Evolutionary conservation across 2,888 invertebrate genomes (phyloP), one percentile per base, ranked within the genome.

Genomic region (Cartodere bifasciata): DNA sequence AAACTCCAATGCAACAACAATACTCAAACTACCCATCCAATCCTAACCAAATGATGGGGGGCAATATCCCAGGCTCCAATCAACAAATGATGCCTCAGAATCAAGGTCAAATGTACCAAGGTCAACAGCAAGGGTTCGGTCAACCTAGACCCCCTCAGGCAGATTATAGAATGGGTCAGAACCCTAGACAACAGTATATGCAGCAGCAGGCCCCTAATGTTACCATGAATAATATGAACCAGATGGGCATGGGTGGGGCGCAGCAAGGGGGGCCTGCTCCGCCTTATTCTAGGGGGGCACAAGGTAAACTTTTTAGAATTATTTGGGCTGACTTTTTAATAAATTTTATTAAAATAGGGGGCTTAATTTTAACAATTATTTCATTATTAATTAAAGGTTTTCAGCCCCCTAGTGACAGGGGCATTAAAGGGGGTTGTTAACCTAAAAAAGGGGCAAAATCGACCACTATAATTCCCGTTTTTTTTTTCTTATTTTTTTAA

Each of bases 211-310:
- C 84, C 3, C 85, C 86, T 2, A 87, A 86, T 54, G 86, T 86
- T 2, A 84, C 85, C 1, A 86, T 86, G 86, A 81, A 80, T 34
- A 83, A 82, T 9, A 84, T 85, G 84, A 78, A 76, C 30, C 64
- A 71, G 1, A 77, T 78, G 72, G 75, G 39, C 52, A 63, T 38
- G 56, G 66, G 61, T 62, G 60, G 37, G 2, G 65, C 58, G 3
- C 58, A 58, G 43, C 54, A 56, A 40, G 62, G 58, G 31, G 82
- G 79, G 5, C 78, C 81, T 1, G 82, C 83, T 7, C 82, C 84
- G 2, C 82, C 84, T 0, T 86, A 86, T 59, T 75, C 79, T 4
- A 70, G 84, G 35, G 59, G 52, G 3, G 47, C 46, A 3, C 55
- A 56, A 40, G 49, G 44, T 29, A 44, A 41, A 36, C 37, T 36